phyloP scores from a whole-genome alignment of 2,888 invertebrate species.

The Drosophila siamana region DNA sequence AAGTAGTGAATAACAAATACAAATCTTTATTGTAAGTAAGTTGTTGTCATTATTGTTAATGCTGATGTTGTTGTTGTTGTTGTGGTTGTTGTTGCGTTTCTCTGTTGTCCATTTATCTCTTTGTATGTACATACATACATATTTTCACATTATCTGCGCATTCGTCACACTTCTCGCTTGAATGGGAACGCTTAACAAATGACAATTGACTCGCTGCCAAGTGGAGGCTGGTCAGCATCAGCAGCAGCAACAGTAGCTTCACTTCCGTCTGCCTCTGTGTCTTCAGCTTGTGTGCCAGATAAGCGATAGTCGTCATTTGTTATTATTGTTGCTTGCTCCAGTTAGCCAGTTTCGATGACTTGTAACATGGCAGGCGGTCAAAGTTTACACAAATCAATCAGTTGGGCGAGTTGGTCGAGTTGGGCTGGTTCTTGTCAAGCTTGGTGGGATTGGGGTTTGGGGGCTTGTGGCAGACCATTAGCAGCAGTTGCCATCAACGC shows the following conservation, averaged over 20 bases:
- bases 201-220: conserved; percentile 34
- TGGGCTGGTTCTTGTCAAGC: neutral
- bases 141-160: conserved; percentile 63
- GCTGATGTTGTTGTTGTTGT: conserved; percentile 13
- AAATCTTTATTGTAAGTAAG: conserved; percentile 22
- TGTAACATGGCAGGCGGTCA: conserved; percentile 64
- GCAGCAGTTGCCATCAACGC: conserved; percentile 60
- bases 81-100: conserved; percentile 33
- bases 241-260: conserved; percentile 19
- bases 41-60: conserved; percentile 3
- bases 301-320: conserved; percentile 39
- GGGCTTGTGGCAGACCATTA: conserved; percentile 61
- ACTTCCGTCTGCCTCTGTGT: conserved; percentile 26
- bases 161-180: conserved; percentile 72
- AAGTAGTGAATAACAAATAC: too few species aligned
- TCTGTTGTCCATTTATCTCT: conserved; percentile 28
- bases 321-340: conserved; percentile 38
- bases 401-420: conserved; percentile 25
- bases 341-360: conserved; percentile 45
- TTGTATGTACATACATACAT: conserved; percentile 23
- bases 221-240: conserved; percentile 21
- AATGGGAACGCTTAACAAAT: conserved; percentile 67
- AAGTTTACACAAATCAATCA: conserved; percentile 78
- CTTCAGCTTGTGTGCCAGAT: conserved; percentile 43
- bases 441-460: neutral